phyloP scores from a whole-genome alignment of 2,888 invertebrate genomes.

The Meloe dianella region DNA sequence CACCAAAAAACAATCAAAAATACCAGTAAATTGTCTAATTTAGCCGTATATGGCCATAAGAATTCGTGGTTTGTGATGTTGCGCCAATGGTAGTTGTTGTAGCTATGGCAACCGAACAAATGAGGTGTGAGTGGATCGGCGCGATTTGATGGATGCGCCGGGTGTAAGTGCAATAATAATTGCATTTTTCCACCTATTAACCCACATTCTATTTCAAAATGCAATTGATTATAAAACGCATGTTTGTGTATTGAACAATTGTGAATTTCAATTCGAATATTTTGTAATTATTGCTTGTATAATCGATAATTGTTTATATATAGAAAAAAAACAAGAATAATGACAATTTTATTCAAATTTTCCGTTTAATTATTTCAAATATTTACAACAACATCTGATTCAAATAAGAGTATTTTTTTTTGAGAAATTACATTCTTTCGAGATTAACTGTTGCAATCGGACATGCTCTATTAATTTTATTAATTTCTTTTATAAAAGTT shows the following conservation, averaged over 20 bases:
- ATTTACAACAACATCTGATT: background rate
- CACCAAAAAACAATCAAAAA: too few relatives aligned
- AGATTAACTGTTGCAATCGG: background rate
- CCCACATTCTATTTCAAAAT: constrained; percentile 3
- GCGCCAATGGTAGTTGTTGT: background rate
- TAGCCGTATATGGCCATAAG: too few relatives aligned
- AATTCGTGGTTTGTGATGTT: background rate
- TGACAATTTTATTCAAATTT: background rate
- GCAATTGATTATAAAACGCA: background rate
- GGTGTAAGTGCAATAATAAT: background rate
- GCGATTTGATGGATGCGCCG: constrained; percentile 3
- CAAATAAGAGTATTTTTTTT: too few relatives aligned
- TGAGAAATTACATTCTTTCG: background rate
- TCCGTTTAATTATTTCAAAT: background rate
- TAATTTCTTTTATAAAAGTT: background rate
- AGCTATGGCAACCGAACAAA: background rate
- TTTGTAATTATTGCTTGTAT: background rate
- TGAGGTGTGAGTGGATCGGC: background rate
- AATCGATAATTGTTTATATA: background rate
- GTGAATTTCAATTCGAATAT: background rate
- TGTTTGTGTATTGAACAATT: background rate
- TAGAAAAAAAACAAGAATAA: background rate
- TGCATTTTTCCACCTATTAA: background rate
- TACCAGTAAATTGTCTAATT: too few relatives aligned
- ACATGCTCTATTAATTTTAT: background rate